These are phyloP conservation scores for Brachionus manjavacas DNA, from an alignment of 1,140 invertebrate species.

Conservation along the genomic window DNA sequence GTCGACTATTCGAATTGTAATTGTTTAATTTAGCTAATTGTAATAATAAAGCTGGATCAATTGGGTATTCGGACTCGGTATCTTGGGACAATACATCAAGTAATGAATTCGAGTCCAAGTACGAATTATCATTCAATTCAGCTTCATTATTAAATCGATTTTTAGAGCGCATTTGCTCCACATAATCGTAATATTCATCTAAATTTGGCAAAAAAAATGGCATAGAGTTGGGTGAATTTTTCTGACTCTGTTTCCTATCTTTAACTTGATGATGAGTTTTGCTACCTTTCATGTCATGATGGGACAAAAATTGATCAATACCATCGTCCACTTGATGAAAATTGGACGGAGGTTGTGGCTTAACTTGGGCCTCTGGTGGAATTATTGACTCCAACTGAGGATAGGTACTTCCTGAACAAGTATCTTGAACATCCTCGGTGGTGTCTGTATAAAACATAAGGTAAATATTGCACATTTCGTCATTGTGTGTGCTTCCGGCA, in stretches of 20 bases:
- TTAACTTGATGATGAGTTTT: constrained; percentile 39
- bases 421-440: neutral
- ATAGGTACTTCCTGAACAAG: constrained; percentile 24
- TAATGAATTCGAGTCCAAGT: neutral
- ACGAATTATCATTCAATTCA: constrained; percentile 19
- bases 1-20: neutral
- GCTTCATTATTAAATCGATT: constrained; percentile 27
- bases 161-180: constrained; percentile 18
- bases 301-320: neutral
- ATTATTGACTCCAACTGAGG: constrained; percentile 20
- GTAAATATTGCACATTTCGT: constrained; percentile 99
- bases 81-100: neutral
- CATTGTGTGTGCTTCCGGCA: constrained; percentile 69
- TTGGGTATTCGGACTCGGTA: neutral
- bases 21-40: constrained; percentile 24
- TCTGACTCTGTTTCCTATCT: neutral
- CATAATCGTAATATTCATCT: constrained; percentile 20
- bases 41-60: constrained; percentile 22
- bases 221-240: neutral
- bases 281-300: constrained; percentile 41
- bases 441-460: constrained; percentile 86
- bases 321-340: neutral
- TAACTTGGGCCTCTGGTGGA: constrained; percentile 32
- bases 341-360: neutral
- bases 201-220: neutral